Conservation (phyloP, 2,797 vertebrate species). For the Hydrocynus forskahlii region DNA sequence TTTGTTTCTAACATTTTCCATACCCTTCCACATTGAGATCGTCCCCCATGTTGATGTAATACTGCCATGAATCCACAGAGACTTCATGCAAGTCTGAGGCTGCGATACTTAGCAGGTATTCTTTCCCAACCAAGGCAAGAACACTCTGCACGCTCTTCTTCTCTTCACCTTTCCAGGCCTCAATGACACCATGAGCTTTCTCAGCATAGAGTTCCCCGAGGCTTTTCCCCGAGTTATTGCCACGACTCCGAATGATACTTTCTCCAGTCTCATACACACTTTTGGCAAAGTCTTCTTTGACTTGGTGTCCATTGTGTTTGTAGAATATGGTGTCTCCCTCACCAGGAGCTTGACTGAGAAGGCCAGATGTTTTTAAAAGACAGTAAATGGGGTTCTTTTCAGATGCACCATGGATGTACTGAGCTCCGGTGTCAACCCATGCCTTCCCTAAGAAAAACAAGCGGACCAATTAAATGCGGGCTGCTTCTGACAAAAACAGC, state of each 20-base stretch:
- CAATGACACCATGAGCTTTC: slow-evolving; percentile 36
- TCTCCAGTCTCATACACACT: slow-evolving; percentile 52
- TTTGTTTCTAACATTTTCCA: background rate
- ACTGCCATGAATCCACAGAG: slow-evolving; percentile 58
- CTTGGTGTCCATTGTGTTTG: slow-evolving; percentile 35
- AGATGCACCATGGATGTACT: slow-evolving; percentile 61
- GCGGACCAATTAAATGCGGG: background rate
- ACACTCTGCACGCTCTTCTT: slow-evolving; percentile 36
- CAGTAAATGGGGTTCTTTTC: slow-evolving; percentile 57
- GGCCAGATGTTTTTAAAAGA: slow-evolving; percentile 48
- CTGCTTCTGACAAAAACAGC: background rate
- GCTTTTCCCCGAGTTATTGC: slow-evolving; percentile 37
- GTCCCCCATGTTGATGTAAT: slow-evolving; percentile 54
- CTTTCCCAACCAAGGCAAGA: slow-evolving; percentile 57
- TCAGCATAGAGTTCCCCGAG: slow-evolving; percentile 58
- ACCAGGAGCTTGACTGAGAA: slow-evolving; percentile 49
- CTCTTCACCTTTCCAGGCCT: slow-evolving; percentile 28
- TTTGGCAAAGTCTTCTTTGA: slow-evolving; percentile 28
- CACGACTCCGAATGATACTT: slow-evolving; percentile 3
- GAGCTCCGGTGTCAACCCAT: slow-evolving; percentile 60
- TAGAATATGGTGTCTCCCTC: slow-evolving; percentile 40
- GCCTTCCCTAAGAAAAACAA: slow-evolving; percentile 47
- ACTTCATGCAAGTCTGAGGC: slow-evolving; percentile 52
- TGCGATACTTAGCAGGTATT: slow-evolving; percentile 52
- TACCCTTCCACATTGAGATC: slow-evolving; percentile 59